phyloP scores from a whole-genome alignment of 2,113 vertebrate genomes.

The Sorex fumeus region DNA sequence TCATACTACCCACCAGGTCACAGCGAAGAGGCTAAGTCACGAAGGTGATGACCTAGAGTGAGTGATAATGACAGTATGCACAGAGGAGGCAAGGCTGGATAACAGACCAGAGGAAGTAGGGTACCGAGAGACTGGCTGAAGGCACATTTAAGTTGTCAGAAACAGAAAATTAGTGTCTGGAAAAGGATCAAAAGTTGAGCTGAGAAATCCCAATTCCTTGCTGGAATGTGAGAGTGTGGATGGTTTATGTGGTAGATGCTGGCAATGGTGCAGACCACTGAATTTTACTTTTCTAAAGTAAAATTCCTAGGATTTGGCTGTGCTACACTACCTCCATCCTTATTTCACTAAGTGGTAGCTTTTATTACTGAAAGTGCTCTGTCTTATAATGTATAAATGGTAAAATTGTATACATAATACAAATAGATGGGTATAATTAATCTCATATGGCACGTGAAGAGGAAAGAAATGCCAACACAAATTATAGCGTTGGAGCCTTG shows the following conservation, averaged over 20 bases:
- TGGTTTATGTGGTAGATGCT: background rate
- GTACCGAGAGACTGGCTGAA: background rate
- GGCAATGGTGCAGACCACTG: background rate
- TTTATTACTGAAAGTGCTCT: slow-evolving; percentile 72
- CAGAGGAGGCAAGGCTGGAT: background rate
- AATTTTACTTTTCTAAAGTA: slow-evolving; percentile 65
- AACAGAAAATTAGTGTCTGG: slow-evolving; percentile 1
- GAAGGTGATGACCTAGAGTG: background rate
- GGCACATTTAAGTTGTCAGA: background rate
- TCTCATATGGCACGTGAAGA: slow-evolving; percentile 51
- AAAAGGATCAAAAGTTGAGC: background rate
- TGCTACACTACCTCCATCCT: background rate
- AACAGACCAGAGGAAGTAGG: background rate
- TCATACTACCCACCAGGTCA: background rate
- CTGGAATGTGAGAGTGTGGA: background rate
- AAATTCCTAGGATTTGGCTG: slow-evolving; percentile 55
- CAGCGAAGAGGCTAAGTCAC: background rate
- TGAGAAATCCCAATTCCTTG: background rate
- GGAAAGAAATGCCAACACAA: slow-evolving; percentile 59
- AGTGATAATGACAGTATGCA: background rate
- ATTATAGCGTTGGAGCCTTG: slow-evolving; percentile 21
- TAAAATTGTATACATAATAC: slow-evolving; percentile 44
- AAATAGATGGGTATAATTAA: slow-evolving; percentile 74
- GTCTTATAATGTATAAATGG: slow-evolving; percentile 49
- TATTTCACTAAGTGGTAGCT: slow-evolving; percentile 57